Conservation (phyloP, 92 coral and sea anemone species). For the Muricea muricata region DNA sequence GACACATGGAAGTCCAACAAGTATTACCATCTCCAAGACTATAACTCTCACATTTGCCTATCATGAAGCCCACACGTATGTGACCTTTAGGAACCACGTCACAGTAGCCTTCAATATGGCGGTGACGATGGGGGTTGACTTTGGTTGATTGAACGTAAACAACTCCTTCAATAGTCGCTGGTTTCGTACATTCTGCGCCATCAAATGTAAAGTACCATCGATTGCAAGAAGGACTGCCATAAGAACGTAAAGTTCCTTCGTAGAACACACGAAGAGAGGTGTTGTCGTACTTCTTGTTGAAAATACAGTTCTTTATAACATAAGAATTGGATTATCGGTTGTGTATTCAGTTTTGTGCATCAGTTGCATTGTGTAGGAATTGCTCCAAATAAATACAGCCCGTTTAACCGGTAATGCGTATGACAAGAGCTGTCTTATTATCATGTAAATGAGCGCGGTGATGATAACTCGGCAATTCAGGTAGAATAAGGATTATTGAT, state of each 20-base stretch:
- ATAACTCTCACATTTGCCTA: constrained; percentile 23
- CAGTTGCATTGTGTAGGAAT: no score
- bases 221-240: not conserved
- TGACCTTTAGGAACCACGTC: constrained; percentile 29
- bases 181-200: constrained; percentile 21
- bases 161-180: constrained; percentile 27
- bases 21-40: constrained; percentile 35
- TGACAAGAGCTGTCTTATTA: no score
- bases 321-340: no score
- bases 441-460: no score
- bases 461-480: no score
- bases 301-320: constrained; percentile 13
- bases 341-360: no score
- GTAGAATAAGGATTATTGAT: no score
- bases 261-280: constrained; percentile 31
- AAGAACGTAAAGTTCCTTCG: constrained; percentile 16
- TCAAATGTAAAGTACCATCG: constrained; percentile 24
- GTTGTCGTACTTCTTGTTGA: constrained; percentile 24
- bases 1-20: constrained; percentile 33
- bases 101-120: constrained; percentile 41
- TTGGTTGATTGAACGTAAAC: not conserved
- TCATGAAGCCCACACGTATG: constrained; percentile 44
- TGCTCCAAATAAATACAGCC: no score
- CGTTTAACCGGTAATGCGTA: no score
- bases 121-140: constrained; percentile 17